Percentiles rank a stretch among this genome's conserved stretches.
These are phyloP conservation scores for Sphaeramia orbicularis DNA, from an alignment of 2,797 vertebrate species.

Conservation along the genomic window DNA sequence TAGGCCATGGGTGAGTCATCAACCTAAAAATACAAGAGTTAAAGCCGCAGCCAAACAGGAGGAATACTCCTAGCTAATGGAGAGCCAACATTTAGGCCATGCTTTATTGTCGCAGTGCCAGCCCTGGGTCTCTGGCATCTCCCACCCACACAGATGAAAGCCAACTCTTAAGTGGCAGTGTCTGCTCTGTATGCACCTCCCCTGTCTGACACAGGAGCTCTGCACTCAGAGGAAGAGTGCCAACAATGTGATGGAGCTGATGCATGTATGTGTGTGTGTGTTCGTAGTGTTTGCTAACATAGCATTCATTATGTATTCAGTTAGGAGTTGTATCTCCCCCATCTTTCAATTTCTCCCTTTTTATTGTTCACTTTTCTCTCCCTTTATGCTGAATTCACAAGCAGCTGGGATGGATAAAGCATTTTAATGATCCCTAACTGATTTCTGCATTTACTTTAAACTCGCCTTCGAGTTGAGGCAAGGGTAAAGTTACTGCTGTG, in stretches of 20 bases:
- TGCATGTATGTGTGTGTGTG: constrained; percentile 13
- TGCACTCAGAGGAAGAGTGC: constrained; percentile 25
- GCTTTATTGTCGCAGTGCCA: constrained; percentile 52
- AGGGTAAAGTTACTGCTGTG: constrained; percentile 54
- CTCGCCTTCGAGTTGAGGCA: constrained; percentile 51
- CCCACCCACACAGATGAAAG: constrained; percentile 84
- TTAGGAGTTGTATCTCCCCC: constrained; percentile 55
- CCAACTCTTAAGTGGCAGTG: constrained; percentile 71
- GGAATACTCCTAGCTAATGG: constrained; percentile 15
- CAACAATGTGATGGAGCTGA: constrained; percentile 40
- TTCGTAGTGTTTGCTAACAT: constrained; percentile 64
- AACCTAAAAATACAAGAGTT: constrained; percentile 53
- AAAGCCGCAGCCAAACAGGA: constrained; percentile 55
- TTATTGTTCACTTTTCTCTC: constrained; percentile 65
- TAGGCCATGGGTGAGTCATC: constrained; percentile 58
- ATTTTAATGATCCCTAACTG: constrained; percentile 71
- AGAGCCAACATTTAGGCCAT: constrained; percentile 57
- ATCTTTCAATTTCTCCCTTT: constrained; percentile 68
- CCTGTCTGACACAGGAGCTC: constrained; percentile 66
- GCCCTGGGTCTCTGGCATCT: constrained; percentile 62
- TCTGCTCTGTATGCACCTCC: constrained; percentile 70
- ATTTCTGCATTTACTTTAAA: constrained; percentile 81
- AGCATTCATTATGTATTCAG: constrained; percentile 68
- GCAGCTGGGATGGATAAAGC: constrained; percentile 77
- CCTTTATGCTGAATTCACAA: constrained; percentile 75